Conservation (phyloP, 2,113 vertebrate genomes). For the Ranitomeya variabilis region DNA sequence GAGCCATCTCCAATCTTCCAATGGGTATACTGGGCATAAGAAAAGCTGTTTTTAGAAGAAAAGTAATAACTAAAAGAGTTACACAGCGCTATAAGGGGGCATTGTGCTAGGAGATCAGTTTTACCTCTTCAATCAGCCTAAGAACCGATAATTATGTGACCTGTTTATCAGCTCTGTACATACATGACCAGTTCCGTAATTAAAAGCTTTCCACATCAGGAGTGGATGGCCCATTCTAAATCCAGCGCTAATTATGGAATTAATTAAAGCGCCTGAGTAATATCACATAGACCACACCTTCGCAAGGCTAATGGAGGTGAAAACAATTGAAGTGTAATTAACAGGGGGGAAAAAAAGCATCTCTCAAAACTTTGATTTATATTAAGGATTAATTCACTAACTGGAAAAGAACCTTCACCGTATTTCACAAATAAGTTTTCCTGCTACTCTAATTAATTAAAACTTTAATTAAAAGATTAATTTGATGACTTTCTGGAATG, state of each 20-base stretch:
- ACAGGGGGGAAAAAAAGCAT: background rate
- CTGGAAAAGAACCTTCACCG: background rate
- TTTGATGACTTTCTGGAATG: constrained; percentile 3
- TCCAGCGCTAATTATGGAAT: constrained; percentile 37
- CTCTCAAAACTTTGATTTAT: constrained; percentile 39
- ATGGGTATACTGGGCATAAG: background rate
- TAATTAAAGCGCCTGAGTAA: constrained; percentile 30
- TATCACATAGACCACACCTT: constrained; percentile 17
- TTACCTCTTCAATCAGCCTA: constrained; percentile 26
- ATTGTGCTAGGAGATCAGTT: constrained; percentile 25
- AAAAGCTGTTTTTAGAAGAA: background rate
- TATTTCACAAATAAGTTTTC: constrained; percentile 17
- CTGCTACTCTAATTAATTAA: background rate
- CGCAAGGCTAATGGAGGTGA: constrained; percentile 12
- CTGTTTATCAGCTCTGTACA: constrained; percentile 26
- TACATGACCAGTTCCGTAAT: constrained; percentile 38
- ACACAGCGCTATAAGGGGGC: background rate
- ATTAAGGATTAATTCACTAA: constrained; percentile 13
- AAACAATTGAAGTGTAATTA: constrained; percentile 20
- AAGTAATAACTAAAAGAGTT: background rate
- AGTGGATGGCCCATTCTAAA: constrained; percentile 33
- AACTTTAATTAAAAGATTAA: constrained; percentile 34
- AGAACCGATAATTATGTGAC: constrained; percentile 8
- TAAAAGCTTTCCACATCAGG: constrained; percentile 41
- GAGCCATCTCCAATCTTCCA: background rate